Evolutionary conservation across 2,888 invertebrate genomes (phyloP).

Genomic region (Sympetrum striolatum): DNA sequence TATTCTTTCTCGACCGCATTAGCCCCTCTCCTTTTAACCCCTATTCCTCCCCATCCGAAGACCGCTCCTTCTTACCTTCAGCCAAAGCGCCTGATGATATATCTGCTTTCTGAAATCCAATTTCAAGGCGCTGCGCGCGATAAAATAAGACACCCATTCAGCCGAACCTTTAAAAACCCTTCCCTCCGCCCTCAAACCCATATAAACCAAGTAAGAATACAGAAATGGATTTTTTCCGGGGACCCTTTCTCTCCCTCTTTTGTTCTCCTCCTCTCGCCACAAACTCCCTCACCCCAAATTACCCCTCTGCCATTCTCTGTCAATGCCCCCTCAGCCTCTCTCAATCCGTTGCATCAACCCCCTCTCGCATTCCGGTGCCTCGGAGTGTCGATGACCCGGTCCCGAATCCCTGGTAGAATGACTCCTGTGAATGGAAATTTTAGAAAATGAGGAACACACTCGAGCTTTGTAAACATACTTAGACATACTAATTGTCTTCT

Average conservation of each 20-base stretch:
- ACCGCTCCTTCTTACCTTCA: not conserved
- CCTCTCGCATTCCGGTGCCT: no score
- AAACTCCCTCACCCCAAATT: no score
- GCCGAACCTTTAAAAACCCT: constrained; percentile 29
- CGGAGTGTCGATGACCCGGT: no score
- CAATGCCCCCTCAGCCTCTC: no score
- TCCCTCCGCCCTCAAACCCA: not conserved
- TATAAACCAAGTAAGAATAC: constrained; percentile 34
- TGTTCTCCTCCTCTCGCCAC: not conserved
- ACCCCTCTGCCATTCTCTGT: no score
- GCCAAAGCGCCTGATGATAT: constrained; percentile 27
- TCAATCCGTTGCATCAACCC: no score
- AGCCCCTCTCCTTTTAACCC: not conserved
- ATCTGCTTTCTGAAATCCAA: constrained; percentile 43
- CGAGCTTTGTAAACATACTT: no score
- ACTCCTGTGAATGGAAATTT: no score
- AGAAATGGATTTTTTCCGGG: constrained; percentile 31
- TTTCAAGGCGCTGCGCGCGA: constrained; percentile 42
- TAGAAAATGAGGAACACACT: no score
- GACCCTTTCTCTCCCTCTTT: not conserved
- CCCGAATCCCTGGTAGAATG: not conserved
- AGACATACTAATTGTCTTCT: no score
- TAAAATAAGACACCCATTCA: constrained; percentile 40
- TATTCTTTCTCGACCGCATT: not conserved
- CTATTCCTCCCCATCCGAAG: no score